These are phyloP conservation scores for Athrips mouffetella DNA, from an alignment of 2,888 invertebrate genomes.

Conservation along the genomic window DNA sequence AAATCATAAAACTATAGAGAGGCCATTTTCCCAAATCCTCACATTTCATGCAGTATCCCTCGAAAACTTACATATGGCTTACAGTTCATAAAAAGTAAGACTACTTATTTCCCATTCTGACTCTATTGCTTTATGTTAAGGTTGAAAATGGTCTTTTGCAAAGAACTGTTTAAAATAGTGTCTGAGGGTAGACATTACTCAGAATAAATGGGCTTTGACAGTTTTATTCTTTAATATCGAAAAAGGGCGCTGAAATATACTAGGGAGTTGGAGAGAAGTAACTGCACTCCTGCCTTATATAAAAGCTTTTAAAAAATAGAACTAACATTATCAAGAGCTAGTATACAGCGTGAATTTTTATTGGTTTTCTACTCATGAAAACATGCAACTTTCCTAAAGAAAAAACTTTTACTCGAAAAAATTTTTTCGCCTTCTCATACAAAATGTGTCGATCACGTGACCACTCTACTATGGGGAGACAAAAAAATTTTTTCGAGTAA, in stretches of 20 bases:
- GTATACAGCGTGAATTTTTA: no score
- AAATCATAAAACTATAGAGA: background rate
- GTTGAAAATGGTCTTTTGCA: background rate
- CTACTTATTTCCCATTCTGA: background rate
- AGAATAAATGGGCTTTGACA: constrained; percentile 31
- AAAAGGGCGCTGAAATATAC: constrained; percentile 1
- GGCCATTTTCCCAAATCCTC: constrained; percentile 2
- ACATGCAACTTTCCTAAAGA: no score
- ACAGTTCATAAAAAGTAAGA: constrained; percentile 6
- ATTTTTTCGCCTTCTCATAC: no score
- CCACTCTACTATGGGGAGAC: no score
- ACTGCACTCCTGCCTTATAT: no score
- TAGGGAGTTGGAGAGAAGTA: background rate
- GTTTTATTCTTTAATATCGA: constrained; percentile 30
- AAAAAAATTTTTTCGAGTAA: no score
- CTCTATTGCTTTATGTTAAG: background rate
- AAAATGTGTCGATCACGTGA: no score
- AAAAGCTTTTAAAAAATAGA: no score
- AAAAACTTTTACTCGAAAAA: no score
- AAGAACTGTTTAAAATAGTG: constrained; percentile 1
- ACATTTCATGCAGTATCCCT: constrained; percentile 2
- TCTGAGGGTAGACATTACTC: constrained; percentile 19
- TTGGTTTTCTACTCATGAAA: no score
- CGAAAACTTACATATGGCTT: no score
- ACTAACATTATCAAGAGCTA: no score